phyloP scores from a whole-genome alignment of 2,113 vertebrate genomes.

The Cnemophilus loriae region DNA sequence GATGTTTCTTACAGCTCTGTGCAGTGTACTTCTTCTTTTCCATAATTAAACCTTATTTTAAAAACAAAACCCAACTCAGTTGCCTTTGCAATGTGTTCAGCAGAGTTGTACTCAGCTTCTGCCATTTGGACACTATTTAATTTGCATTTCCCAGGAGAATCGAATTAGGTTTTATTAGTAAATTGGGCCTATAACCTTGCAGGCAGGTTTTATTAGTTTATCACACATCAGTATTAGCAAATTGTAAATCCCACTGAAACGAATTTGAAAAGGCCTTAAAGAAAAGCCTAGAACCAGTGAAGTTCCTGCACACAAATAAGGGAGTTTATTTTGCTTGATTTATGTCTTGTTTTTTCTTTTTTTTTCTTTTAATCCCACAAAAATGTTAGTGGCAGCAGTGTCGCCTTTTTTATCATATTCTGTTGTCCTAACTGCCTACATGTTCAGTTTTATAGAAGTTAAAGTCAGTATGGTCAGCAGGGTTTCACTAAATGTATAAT shows the following conservation, averaged over 20 bases:
- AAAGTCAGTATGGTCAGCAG: background rate
- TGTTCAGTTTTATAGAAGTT: background rate
- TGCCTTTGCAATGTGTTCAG: background rate
- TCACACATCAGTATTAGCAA: constrained; percentile 76
- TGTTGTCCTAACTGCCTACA: background rate
- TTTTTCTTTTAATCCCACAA: background rate
- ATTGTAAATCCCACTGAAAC: constrained; percentile 74
- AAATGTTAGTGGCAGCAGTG: background rate
- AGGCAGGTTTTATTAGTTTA: constrained; percentile 76
- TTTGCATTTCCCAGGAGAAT: constrained; percentile 73
- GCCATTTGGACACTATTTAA: constrained; percentile 58
- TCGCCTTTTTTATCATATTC: background rate
- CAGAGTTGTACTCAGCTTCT: background rate
- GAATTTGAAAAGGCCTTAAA: constrained; percentile 53
- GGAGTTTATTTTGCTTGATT: background rate
- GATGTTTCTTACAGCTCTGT: background rate
- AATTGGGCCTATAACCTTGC: constrained; percentile 74
- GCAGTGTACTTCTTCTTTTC: background rate
- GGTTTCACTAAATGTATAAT: background rate
- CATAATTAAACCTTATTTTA: background rate
- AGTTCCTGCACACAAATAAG: constrained; percentile 16
- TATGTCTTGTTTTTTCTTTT: background rate
- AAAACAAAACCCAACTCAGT: background rate
- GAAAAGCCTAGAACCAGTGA: constrained; percentile 23
- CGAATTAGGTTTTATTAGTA: constrained; percentile 77